These are phyloP conservation scores for Dicyrtomina minuta DNA, from an alignment of 2,888 invertebrate genomes.

Conservation along the genomic window DNA sequence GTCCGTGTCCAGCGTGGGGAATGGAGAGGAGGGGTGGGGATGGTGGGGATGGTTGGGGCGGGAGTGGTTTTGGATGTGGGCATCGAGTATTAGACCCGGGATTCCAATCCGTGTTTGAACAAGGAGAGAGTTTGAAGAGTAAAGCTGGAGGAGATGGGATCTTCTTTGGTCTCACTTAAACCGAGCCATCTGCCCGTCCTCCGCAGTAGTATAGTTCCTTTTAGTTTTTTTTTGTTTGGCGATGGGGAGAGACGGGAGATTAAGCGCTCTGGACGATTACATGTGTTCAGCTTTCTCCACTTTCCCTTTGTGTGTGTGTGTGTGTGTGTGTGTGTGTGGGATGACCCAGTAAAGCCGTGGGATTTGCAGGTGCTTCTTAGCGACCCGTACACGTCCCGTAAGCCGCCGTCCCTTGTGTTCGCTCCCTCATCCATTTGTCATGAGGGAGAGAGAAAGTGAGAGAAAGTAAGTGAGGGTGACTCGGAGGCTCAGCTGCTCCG, in stretches of 20 bases:
- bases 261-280: background rate
- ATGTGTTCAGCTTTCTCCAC: background rate
- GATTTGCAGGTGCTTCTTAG: conserved; percentile 54
- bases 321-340: too few relatives aligned
- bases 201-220: background rate
- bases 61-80: too few relatives aligned
- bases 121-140: too few relatives aligned
- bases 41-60: background rate
- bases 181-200: background rate
- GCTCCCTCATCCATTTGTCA: conserved; percentile 54
- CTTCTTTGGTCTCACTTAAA: background rate
- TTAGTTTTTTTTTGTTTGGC: too few relatives aligned
- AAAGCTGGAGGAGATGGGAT: background rate
- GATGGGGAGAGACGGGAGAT: background rate
- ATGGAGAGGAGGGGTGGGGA: background rate
- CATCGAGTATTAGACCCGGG: too few relatives aligned
- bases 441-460: conserved; percentile 34
- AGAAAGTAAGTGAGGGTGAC: conserved; percentile 26
- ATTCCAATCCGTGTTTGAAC: too few relatives aligned
- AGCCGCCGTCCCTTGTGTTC: conserved; percentile 53
- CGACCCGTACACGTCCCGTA: conserved; percentile 53
- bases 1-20: too few relatives aligned
- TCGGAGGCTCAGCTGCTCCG: conserved; percentile 12
- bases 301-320: too few relatives aligned
- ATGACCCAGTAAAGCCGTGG: conserved; percentile 54